These are phyloP conservation scores for Craterocephalus amniculus DNA, from an alignment of 2,797 vertebrate genomes.

Conservation along the genomic window DNA sequence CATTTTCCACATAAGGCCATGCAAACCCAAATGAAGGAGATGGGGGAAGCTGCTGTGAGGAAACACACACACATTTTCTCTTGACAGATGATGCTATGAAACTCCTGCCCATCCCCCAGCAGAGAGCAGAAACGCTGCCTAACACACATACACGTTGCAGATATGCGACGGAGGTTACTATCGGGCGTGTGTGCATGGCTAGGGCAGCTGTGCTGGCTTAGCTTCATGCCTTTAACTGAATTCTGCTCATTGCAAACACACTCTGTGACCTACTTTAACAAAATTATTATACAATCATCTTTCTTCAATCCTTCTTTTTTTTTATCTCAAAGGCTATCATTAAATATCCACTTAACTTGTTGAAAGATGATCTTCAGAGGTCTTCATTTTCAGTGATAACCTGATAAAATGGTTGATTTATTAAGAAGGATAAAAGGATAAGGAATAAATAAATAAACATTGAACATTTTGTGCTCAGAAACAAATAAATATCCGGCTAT, in stretches of 20 bases:
- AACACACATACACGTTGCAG: no score
- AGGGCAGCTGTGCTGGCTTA: conserved; percentile 51
- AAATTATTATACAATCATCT: not conserved
- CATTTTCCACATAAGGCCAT: conserved; percentile 73
- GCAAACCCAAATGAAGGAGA: conserved; percentile 46
- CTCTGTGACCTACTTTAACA: conserved; percentile 33
- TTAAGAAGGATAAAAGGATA: no score
- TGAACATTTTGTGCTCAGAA: not conserved
- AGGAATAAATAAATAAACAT: not conserved
- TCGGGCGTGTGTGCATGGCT: conserved; percentile 51
- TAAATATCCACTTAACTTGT: not conserved
- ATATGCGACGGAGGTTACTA: conserved; percentile 81
- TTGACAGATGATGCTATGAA: conserved; percentile 39
- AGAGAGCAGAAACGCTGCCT: conserved; percentile 28
- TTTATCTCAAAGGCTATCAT: not conserved
- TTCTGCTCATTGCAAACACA: conserved; percentile 10
- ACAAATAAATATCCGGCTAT: no score
- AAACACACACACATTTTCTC: not conserved
- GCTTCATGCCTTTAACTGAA: conserved; percentile 24
- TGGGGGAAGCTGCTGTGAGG: conserved; percentile 22
- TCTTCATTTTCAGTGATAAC: not conserved
- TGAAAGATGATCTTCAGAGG: not conserved
- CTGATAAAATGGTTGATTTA: not conserved
- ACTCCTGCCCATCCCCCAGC: conserved; percentile 33
- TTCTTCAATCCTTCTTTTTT: not conserved